Conservation (phyloP, 2,113 vertebrate species). For the Symphodus melops region DNA sequence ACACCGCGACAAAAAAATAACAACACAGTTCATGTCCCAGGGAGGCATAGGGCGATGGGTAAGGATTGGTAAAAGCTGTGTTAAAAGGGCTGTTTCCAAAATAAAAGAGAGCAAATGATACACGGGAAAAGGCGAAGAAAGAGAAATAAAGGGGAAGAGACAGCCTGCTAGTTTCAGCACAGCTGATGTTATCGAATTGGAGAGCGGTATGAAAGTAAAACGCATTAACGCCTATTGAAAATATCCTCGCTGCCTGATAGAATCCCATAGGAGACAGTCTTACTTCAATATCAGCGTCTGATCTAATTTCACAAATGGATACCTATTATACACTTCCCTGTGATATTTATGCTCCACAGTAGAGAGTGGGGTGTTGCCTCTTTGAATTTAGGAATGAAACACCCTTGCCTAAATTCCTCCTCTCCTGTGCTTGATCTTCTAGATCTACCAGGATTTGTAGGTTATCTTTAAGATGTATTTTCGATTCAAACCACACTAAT, state of each 20-base stretch:
- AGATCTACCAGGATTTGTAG: constrained; percentile 47
- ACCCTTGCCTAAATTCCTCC: constrained; percentile 39
- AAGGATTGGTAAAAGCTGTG: constrained; percentile 16
- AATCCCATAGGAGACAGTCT: constrained; percentile 66
- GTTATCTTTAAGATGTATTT: constrained; percentile 53
- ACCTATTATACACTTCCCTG: constrained; percentile 69
- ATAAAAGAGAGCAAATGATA: constrained; percentile 6
- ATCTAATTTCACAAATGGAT: constrained; percentile 80
- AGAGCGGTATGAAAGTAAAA: constrained; percentile 57
- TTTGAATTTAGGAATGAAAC: constrained; percentile 69
- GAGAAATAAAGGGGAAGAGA: constrained; percentile 41
- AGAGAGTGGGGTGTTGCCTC: constrained; percentile 55
- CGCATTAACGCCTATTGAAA: constrained; percentile 71
- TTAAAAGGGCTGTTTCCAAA: constrained; percentile 16
- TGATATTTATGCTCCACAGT: constrained; percentile 53
- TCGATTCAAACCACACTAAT: constrained; percentile 54
- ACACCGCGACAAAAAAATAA: neutral
- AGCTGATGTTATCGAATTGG: constrained; percentile 48
- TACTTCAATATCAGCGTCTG: constrained; percentile 72
- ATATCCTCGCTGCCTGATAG: constrained; percentile 57
- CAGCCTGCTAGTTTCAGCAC: constrained; percentile 38
- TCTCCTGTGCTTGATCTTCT: constrained; percentile 45
- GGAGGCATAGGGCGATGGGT: neutral
- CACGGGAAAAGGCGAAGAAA: constrained; percentile 33
- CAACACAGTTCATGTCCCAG: neutral